Evolutionary conservation across 2,888 invertebrate genomes (phyloP).

Genomic region (Calephelis perditalis): DNA sequence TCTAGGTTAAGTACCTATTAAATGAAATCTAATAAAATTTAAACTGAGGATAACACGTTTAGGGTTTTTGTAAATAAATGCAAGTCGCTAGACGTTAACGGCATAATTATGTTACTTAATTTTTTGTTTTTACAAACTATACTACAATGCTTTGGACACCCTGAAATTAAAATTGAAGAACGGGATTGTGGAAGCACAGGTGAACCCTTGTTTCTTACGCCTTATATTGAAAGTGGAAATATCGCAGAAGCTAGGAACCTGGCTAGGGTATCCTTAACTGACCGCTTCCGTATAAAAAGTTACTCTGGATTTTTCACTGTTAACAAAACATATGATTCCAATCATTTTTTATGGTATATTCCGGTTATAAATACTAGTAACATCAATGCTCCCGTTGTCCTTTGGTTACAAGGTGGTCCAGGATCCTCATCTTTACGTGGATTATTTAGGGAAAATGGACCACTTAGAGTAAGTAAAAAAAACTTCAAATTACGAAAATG

Average conservation of each 20-base stretch:
- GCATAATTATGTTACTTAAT: no score
- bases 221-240: slow-evolving; percentile 1
- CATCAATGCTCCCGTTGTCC: not conserved
- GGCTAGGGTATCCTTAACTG: not conserved
- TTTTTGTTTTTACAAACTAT: no score
- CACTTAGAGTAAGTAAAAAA: no score
- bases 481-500: not conserved
- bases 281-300: not conserved
- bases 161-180: no score
- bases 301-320: not conserved
- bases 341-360: not conserved
- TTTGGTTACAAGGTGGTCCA: slow-evolving; percentile 1
- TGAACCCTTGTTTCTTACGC: not conserved
- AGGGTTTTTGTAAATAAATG: no score
- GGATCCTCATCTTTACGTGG: not conserved
- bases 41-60: no score
- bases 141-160: no score
- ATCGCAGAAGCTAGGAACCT: not conserved
- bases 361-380: not conserved
- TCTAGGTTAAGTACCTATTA: no score
- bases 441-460: no score
- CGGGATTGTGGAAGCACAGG: not conserved
- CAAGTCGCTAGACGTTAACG: no score
- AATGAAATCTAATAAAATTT: no score
- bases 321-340: not conserved